These are phyloP conservation scores for Corydoras sp. DNA, from an alignment of 2,113 vertebrate genomes.

Conservation along the genomic window DNA sequence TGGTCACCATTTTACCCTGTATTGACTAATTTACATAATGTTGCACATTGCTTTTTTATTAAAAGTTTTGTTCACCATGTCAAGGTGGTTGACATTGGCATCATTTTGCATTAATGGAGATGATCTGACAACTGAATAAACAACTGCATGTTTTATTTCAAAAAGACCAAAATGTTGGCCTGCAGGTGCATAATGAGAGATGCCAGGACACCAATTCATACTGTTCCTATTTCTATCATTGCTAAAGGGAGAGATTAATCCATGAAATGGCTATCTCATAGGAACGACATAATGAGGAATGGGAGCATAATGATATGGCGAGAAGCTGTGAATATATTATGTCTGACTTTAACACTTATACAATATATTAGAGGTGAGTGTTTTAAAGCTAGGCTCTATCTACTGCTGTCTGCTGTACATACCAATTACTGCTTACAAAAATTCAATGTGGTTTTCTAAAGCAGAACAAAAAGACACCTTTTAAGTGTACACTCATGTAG, in stretches of 20 bases:
- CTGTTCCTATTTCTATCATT: constrained; percentile 57
- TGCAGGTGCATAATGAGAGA: constrained; percentile 60
- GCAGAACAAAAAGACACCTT: not conserved
- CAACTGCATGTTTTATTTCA: not conserved
- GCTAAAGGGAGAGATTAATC: constrained; percentile 51
- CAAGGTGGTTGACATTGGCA: too few relatives aligned
- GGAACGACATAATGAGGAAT: not conserved
- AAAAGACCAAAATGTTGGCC: constrained; percentile 37
- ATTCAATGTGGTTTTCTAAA: not conserved
- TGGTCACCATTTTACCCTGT: too few relatives aligned
- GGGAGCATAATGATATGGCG: not conserved
- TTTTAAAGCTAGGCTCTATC: not conserved
- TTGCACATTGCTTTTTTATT: too few relatives aligned
- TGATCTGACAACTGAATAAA: too few relatives aligned
- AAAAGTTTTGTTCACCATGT: too few relatives aligned
- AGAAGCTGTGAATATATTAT: not conserved
- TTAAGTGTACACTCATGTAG: too few relatives aligned
- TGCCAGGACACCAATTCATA: constrained; percentile 61
- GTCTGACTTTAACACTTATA: constrained; percentile 14
- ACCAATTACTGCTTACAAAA: not conserved
- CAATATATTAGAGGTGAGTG: not conserved
- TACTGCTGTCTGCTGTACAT: not conserved
- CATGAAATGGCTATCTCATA: constrained; percentile 33
- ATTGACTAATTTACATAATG: too few relatives aligned
- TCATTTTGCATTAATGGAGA: too few relatives aligned